Evolutionary conservation across 2,888 invertebrate genomes (phyloP).

Genomic region (Philopedon plagiatum): DNA sequence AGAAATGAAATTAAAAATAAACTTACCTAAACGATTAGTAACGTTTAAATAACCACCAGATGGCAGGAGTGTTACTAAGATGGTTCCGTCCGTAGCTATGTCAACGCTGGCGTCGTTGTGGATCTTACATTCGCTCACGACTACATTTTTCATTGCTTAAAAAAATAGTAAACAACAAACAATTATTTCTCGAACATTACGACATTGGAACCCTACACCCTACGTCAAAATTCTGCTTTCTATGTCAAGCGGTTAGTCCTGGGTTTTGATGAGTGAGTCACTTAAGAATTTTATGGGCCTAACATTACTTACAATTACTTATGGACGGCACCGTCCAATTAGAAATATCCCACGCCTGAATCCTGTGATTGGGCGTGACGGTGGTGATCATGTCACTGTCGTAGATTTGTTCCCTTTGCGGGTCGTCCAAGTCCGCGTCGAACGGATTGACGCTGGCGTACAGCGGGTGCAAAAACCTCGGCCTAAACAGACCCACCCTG

Average conservation of each 20-base stretch:
- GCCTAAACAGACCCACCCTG: constrained; percentile 62
- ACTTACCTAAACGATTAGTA: constrained; percentile 80
- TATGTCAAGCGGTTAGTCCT: too few species aligned
- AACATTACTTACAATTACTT: constrained; percentile 79
- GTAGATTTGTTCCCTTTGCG: constrained; percentile 64
- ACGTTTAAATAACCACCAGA: constrained; percentile 78
- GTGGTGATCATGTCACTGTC: constrained; percentile 70
- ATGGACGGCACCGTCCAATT: constrained; percentile 81
- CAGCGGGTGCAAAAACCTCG: constrained; percentile 68
- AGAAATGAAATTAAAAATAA: constrained; percentile 8
- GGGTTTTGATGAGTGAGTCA: too few species aligned
- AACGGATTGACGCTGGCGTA: constrained; percentile 69
- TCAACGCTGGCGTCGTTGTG: constrained; percentile 91
- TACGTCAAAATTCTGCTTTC: too few species aligned
- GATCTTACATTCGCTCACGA: constrained; percentile 85
- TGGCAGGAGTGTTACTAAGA: constrained; percentile 83
- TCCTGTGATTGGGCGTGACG: constrained; percentile 80
- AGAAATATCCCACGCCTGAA: constrained; percentile 89
- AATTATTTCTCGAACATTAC: background rate
- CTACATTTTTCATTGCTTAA: constrained; percentile 80
- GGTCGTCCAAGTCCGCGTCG: constrained; percentile 66
- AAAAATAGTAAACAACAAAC: constrained; percentile 44
- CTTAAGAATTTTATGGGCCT: too few species aligned
- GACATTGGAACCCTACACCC: background rate
- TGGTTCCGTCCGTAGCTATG: constrained; percentile 83